A percentile compares a stretch with the other conserved stretches of the same genome.
phyloP scores from a whole-genome alignment of 2,113 vertebrate genomes.

The Rhabdornis inornatus region DNA sequence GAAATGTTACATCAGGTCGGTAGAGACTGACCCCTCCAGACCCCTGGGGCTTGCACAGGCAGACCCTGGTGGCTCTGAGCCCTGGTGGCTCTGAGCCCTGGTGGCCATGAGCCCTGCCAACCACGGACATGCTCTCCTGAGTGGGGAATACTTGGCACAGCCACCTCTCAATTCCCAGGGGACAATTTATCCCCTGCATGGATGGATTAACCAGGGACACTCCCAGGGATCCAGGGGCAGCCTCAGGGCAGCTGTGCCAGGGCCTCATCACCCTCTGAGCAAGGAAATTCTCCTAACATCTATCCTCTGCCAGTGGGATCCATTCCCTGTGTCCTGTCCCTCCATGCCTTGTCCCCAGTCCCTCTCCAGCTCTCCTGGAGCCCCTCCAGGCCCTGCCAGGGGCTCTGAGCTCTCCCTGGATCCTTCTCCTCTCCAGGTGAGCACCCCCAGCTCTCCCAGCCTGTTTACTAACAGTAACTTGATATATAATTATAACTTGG shows the following conservation, averaged over 20 bases:
- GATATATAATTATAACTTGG: background rate
- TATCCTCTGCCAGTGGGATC: background rate
- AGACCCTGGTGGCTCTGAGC: background rate
- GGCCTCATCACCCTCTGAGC: background rate
- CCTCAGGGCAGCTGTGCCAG: background rate
- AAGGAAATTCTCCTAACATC: background rate
- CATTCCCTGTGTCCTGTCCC: background rate
- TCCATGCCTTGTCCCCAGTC: background rate
- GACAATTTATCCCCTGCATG: background rate
- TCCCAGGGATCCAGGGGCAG: background rate
- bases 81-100: background rate
- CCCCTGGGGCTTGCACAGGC: background rate
- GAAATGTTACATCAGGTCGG: background rate
- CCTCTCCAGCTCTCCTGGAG: background rate
- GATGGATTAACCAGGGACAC: background rate
- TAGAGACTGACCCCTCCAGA: rapidly evolving
- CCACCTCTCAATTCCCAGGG: background rate
- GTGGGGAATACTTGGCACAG: background rate
- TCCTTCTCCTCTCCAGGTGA: background rate
- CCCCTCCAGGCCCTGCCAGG: rapidly evolving
- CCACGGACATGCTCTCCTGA: rapidly evolving
- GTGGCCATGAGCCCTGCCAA: background rate
- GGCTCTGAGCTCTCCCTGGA: background rate
- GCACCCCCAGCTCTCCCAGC: background rate
- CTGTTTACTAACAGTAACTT: background rate